Evolutionary conservation across 2,113 vertebrate genomes (phyloP).

Genomic region (Porphyrio hochstetteri): DNA sequence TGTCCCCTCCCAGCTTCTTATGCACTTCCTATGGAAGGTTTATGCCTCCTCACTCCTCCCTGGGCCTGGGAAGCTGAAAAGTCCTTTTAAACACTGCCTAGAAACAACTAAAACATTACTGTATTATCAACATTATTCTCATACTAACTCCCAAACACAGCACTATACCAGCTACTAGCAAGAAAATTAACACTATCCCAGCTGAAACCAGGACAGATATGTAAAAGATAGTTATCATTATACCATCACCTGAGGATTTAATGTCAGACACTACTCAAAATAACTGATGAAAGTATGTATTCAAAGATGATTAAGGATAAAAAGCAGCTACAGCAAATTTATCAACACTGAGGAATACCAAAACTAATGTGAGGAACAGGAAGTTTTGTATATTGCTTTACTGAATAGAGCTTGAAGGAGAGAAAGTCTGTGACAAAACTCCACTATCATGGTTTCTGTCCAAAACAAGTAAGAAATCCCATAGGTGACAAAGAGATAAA

Average conservation of each 20-base stretch:
- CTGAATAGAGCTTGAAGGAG: neutral
- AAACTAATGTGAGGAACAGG: neutral
- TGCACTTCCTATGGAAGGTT: no score
- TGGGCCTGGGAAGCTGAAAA: no score
- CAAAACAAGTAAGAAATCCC: neutral
- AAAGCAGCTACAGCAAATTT: neutral
- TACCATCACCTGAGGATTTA: neutral
- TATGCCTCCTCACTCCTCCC: no score
- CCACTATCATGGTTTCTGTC: neutral
- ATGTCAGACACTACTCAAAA: neutral
- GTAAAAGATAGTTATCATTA: neutral
- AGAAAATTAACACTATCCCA: no score
- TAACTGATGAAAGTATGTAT: neutral
- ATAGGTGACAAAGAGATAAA: neutral
- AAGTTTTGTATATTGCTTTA: neutral
- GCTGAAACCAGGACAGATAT: neutral
- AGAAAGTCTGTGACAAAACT: neutral
- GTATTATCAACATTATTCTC: no score
- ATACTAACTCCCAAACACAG: no score
- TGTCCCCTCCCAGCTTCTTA: no score
- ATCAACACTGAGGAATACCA: neutral
- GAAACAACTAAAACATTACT: no score
- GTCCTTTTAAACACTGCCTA: no score
- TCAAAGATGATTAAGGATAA: neutral
- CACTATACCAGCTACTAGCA: no score